phyloP scores from a whole-genome alignment of 2,113 vertebrate genomes.

The Potamarius usumacintae region DNA sequence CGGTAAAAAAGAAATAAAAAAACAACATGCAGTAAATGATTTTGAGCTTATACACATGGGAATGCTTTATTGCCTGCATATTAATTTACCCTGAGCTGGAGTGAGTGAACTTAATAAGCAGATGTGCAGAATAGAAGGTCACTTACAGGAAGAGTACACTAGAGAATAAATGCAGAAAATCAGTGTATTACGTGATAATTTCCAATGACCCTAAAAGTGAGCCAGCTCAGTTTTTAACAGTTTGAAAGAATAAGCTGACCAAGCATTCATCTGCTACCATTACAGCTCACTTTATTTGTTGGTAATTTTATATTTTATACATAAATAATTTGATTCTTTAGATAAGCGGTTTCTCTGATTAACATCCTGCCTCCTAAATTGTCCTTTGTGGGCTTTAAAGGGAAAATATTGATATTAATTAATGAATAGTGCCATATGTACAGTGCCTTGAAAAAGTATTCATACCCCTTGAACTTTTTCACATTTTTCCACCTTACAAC shows the following conservation, averaged over 20 bases:
- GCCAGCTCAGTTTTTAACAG: too few species aligned
- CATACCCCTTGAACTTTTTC: too few species aligned
- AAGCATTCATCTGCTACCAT: background rate
- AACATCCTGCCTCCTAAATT: background rate
- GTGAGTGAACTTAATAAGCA: background rate
- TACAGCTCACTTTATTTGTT: background rate
- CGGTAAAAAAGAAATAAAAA: background rate
- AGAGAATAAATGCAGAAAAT: background rate
- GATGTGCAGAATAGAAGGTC: conserved; percentile 3
- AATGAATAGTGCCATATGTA: background rate
- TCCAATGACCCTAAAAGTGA: background rate
- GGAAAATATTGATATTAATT: background rate
- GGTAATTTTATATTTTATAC: background rate
- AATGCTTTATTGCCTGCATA: conserved; percentile 1
- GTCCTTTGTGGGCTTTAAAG: background rate
- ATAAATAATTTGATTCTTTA: background rate
- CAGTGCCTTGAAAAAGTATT: too few species aligned
- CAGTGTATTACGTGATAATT: background rate
- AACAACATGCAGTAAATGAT: background rate
- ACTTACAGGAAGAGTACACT: background rate
- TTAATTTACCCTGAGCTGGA: conserved; percentile 6
- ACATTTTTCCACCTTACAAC: too few species aligned
- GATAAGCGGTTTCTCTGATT: background rate
- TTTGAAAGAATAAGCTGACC: background rate
- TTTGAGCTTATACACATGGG: background rate